Conservation (phyloP, 2,888 invertebrate species). For the Hemithea aestivaria region DNA sequence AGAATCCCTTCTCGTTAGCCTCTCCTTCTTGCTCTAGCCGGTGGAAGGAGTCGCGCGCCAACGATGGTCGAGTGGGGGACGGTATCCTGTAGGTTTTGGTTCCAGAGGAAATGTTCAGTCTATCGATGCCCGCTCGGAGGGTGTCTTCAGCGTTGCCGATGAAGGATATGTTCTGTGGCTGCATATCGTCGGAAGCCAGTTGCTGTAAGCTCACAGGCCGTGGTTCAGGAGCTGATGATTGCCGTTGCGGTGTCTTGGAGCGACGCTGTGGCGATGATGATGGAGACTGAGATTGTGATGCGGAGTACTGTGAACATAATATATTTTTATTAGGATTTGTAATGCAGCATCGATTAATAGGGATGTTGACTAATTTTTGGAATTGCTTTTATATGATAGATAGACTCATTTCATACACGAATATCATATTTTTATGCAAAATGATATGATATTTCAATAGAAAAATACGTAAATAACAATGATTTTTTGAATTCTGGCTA, state of each 20-base stretch:
- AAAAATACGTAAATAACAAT: too few species aligned
- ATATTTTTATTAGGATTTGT: slow-evolving; percentile 6
- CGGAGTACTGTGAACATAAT: slow-evolving; percentile 60
- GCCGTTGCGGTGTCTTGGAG: slow-evolving; percentile 76
- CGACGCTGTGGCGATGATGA: slow-evolving; percentile 61
- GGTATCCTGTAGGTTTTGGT: slow-evolving; percentile 93
- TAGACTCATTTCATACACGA: too few species aligned
- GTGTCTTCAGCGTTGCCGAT: slow-evolving; percentile 85
- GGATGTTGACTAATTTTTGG: too few species aligned
- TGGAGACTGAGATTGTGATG: slow-evolving; percentile 71
- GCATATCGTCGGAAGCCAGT: slow-evolving; percentile 87
- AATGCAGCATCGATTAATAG: too few species aligned
- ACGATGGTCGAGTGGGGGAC: slow-evolving; percentile 89
- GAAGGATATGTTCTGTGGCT: slow-evolving; percentile 95
- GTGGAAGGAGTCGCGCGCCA: slow-evolving; percentile 86
- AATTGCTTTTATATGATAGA: too few species aligned
- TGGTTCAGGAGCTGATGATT: slow-evolving; percentile 69
- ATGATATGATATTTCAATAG: too few species aligned
- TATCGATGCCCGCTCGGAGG: slow-evolving; percentile 83
- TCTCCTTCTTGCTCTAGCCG: slow-evolving; percentile 39
- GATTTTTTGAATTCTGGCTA: too few species aligned
- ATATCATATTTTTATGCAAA: too few species aligned
- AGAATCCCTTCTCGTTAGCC: slow-evolving; percentile 90
- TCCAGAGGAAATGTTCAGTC: slow-evolving; percentile 91
- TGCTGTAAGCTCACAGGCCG: slow-evolving; percentile 73